These are phyloP conservation scores for Campylomormyrus tamandua DNA, from an alignment of 2,113 vertebrate species.

Conservation along the genomic window DNA sequence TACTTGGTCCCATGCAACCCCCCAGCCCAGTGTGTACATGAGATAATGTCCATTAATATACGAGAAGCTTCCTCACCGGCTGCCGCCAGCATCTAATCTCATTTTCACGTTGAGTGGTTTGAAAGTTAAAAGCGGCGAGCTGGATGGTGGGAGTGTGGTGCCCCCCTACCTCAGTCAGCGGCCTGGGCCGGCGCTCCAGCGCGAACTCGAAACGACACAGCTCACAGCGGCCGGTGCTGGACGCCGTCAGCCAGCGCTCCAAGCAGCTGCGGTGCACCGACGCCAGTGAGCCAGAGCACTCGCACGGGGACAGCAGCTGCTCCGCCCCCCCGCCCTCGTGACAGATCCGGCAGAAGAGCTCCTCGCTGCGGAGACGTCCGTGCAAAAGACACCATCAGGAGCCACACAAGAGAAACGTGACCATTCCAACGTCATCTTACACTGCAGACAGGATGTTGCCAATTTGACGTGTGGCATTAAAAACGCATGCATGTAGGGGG, in stretches of 20 bases:
- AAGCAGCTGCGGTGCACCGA: conserved; percentile 54
- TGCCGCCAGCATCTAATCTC: conserved; percentile 43
- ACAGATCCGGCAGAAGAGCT: conserved; percentile 59
- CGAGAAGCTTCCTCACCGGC: conserved; percentile 8
- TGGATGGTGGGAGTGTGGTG: neutral
- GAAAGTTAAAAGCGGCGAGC: conserved; percentile 25
- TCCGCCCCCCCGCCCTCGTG: conserved; percentile 40
- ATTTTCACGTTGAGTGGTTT: conserved; percentile 50
- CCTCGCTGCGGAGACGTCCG: conserved; percentile 38
- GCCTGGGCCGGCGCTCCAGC: conserved; percentile 52
- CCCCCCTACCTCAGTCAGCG: conserved; percentile 47
- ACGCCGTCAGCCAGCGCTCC: conserved; percentile 58
- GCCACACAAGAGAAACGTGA: neutral
- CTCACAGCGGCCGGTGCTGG: conserved; percentile 57
- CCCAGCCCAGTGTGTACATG: conserved; percentile 18
- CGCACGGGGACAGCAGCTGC: conserved; percentile 55
- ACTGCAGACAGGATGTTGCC: neutral
- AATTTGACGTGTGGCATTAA: neutral
- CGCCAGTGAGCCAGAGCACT: conserved; percentile 55
- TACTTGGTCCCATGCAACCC: conserved; percentile 20
- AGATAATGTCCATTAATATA: conserved; percentile 27
- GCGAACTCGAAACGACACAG: conserved; percentile 56
- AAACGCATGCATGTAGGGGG: neutral
- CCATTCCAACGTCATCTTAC: neutral
- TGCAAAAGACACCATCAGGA: neutral